Evolutionary conservation across 2,113 vertebrate species (phyloP), one percentile per base, ranked within the genome.

Genomic region (Sardina pilchardus): DNA sequence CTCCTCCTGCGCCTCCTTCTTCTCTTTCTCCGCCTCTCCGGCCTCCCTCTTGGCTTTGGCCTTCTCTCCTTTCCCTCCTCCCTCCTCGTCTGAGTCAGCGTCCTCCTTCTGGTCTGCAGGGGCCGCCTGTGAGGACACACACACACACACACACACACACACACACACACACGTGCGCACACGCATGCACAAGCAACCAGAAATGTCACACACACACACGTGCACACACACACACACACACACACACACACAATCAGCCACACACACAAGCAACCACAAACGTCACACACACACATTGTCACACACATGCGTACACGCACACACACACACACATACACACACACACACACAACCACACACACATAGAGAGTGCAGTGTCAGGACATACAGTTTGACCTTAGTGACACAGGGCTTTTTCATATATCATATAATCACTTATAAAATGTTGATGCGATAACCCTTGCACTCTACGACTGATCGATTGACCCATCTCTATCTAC

Each of bases 81-180:
- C 94, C 19, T 44, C 88, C 45, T 89, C 89, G 30, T 91, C 89
- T 0, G 78, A 81, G 71, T 89, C 89, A 19, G n/a, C 42, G 47
- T 82, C 84, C 39, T 92, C 92, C 75, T 94, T 95, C 82, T 89
- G 96, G 89, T 98, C 96, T 90, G 95, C 96, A 92, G 96, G 96
- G 0, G 94, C 94, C 86, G 94, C 96, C 91, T 93, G 82, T 63
- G 89, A 9, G 53, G 26, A 43, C 17, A 59, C 71, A 78, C 71
- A 78, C 14, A 36, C 14, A 78, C 30, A 78, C 71, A 78, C 71
- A 36, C 30, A 17, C 12, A 36, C 8, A 78, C 30, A 78, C 30
- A 36, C 71, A 78, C 30, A 78, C 63, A 26, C n/a, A 67, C 67
- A n/a, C n/a, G n/a, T n/a, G n/a, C n/a, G n/a, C 71, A 78, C 14